Base-by-base conservation (phyloP, 1,140 invertebrate species). In the Popillia japonica region DNA sequence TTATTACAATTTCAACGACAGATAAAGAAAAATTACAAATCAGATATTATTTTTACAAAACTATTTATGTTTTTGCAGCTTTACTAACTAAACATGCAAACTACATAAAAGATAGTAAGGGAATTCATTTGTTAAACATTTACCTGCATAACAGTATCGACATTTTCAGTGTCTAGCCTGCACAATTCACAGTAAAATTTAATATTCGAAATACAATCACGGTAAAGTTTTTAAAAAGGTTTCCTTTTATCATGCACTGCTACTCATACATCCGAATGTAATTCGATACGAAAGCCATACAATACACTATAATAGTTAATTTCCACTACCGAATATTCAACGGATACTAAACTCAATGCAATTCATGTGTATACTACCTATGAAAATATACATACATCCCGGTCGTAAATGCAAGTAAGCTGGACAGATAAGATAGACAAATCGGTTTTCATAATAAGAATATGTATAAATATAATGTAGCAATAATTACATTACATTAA, bases 291-390 rank as follows among this genome's bases (percentile, higher is more conserved):
- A 17, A 55, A 14, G 14, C 48, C 17, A 7, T 17, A 55, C 48
- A 55, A 55, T 6, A 6, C n/a, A 17, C 14, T 7, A 55, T 55
- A 55, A 55, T 6, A 55, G 17, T 55, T 55, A 6, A 55, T n/a
- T 17, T 55, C 27, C 27, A 34, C 27, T 34, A 34, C 27, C 27
- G 2, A 34, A 34, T 34, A 34, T 34, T 34, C 27, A 34, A 34
- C 48, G 48, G 11, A 3, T n/a, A 17, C 48, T 55, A 17, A 55
- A 55, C 48, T 55, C 11, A 6, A 55, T 55, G 14, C 48, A 55
- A 55, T 55, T 55, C 17, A n/a, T 55, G n/a, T 55, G 10, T 55
- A n/a, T 55, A 55, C 48, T n/a, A 55, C 48, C 48, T 55, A 55
- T 4, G 4, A 34, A 34, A n/a, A 55, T 55, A 55, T 55, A 7